A percentile compares a stretch with the other conserved stretches of the same genome.
Conservation (phyloP, 2,888 invertebrate genomes). For the Mylabris sibirica region DNA sequence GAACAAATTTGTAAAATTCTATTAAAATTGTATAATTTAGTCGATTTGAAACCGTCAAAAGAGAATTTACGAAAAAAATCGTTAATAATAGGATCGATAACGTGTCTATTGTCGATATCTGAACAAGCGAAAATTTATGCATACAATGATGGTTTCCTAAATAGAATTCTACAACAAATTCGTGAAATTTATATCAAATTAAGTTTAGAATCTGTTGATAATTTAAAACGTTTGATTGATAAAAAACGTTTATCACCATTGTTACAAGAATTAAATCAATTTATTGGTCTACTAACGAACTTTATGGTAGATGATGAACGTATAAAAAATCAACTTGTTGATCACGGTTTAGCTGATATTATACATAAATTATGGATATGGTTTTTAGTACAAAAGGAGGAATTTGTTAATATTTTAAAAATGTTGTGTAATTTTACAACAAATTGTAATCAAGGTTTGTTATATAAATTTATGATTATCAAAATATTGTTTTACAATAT, state of each 20-base stretch:
- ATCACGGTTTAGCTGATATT: constrained; percentile 66
- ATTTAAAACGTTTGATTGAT: constrained; percentile 57
- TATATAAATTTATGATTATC: neutral
- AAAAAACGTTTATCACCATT: constrained; percentile 62
- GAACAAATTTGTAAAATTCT: constrained; percentile 62
- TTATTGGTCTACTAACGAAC: constrained; percentile 68
- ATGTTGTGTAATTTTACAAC: constrained; percentile 71
- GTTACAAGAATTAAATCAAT: constrained; percentile 66
- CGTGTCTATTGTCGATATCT: constrained; percentile 62
- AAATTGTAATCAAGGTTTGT: constrained; percentile 66
- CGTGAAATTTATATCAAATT: constrained; percentile 62
- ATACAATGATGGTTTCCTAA: constrained; percentile 57
- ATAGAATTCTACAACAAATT: constrained; percentile 58
- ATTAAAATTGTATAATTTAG: constrained; percentile 61
- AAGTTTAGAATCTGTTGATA: constrained; percentile 63
- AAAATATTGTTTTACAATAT: constrained; percentile 20
- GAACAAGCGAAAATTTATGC: constrained; percentile 62
- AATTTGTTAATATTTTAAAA: constrained; percentile 65
- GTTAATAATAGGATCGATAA: constrained; percentile 58
- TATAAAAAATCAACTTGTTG: constrained; percentile 67
- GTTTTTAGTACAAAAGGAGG: constrained; percentile 67
- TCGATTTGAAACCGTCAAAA: constrained; percentile 54
- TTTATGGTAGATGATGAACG: constrained; percentile 65
- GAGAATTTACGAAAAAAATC: constrained; percentile 55
- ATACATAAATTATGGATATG: constrained; percentile 74